Evolutionary conservation across 2,113 vertebrate species (phyloP).

Genomic region (Phocoena phocoena): DNA sequence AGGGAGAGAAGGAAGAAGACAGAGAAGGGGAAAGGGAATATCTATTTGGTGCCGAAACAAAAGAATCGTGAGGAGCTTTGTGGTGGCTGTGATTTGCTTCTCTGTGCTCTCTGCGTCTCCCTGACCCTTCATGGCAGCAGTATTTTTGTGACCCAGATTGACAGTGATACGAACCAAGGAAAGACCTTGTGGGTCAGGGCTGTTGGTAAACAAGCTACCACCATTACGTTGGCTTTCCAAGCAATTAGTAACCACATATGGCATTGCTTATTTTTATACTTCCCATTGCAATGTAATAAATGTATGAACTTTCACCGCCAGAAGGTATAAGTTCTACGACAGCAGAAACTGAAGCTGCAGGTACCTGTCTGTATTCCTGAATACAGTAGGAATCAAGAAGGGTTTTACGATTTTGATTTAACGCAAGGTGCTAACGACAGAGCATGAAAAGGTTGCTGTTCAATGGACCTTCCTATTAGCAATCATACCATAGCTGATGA

Average conservation of each 20-base stretch:
- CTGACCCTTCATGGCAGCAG: accelerated
- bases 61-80: not conserved
- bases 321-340: not conserved
- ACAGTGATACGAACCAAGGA: not conserved
- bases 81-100: not conserved
- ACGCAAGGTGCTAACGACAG: not conserved
- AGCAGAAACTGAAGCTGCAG: not conserved
- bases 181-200: not conserved
- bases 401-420: not conserved
- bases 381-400: not conserved
- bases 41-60: not conserved
- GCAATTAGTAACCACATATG: not conserved
- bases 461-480: not conserved
- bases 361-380: not conserved
- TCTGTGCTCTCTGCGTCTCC: not conserved
- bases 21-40: not conserved
- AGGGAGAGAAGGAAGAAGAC: not conserved
- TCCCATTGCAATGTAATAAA: not conserved
- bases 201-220: not conserved
- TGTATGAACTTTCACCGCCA: not conserved
- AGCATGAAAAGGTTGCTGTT: not conserved
- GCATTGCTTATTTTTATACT: not conserved
- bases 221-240: not conserved
- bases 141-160: not conserved
- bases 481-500: not conserved